phyloP scores from a whole-genome alignment of 2,888 invertebrate genomes.

The Unio delphinus region DNA sequence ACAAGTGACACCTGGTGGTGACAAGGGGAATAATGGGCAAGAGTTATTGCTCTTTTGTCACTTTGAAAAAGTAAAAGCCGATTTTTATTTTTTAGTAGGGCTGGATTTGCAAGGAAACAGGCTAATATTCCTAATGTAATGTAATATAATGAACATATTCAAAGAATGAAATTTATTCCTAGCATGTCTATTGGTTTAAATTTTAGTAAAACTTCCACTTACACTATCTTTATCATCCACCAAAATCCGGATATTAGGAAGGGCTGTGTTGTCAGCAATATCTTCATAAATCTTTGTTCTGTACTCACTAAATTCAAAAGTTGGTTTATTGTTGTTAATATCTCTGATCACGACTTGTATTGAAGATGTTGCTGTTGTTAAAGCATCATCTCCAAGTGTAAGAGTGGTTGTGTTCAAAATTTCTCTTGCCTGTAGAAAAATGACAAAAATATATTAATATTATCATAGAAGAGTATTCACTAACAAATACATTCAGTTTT shows the following conservation, averaged over 20 bases:
- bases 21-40: too few relatives aligned
- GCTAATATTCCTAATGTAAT: too few relatives aligned
- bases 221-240: conserved; percentile 91
- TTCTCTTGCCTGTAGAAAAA: conserved; percentile 59
- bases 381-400: conserved; percentile 34
- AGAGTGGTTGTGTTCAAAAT: conserved; percentile 42
- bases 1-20: too few relatives aligned
- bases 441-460: background rate
- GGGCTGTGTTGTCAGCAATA: conserved; percentile 74
- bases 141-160: too few relatives aligned
- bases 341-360: conserved; percentile 66
- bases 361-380: conserved; percentile 56
- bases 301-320: conserved; percentile 74
- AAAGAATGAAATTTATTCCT: too few relatives aligned
- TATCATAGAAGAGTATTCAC: too few relatives aligned
- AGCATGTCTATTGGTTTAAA: too few relatives aligned
- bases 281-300: conserved; percentile 40
- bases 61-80: too few relatives aligned
- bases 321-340: conserved; percentile 78
- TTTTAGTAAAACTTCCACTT: conserved; percentile 75
- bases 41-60: too few relatives aligned
- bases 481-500: too few relatives aligned
- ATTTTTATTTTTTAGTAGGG: too few relatives aligned
- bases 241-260: conserved; percentile 81
- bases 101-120: too few relatives aligned